These are phyloP conservation scores for Moxostoma hubbsi DNA, from an alignment of 2,797 vertebrate genomes.

Conservation along the genomic window DNA sequence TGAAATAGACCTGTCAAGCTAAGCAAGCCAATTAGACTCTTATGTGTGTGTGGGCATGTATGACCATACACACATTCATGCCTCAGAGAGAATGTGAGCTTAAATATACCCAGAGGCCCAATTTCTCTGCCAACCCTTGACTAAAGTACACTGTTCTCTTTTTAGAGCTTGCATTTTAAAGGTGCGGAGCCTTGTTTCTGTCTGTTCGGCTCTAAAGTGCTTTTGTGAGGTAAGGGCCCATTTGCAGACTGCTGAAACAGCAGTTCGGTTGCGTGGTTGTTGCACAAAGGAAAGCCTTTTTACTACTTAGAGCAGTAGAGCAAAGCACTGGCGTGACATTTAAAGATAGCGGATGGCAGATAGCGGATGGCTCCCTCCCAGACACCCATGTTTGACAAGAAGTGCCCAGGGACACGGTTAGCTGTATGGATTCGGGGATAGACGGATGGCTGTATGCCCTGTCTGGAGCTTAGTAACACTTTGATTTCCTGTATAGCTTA, in stretches of 20 bases:
- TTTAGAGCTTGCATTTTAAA: slow-evolving; percentile 50
- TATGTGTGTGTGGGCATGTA: slow-evolving; percentile 22
- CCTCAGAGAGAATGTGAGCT: slow-evolving; percentile 22
- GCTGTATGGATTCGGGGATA: slow-evolving; percentile 43
- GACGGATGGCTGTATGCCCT: slow-evolving; percentile 23
- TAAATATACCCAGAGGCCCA: slow-evolving; percentile 52
- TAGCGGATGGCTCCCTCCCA: slow-evolving; percentile 48
- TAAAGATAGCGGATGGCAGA: slow-evolving; percentile 52
- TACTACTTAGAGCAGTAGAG: slow-evolving; percentile 65
- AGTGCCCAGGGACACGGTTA: slow-evolving; percentile 45
- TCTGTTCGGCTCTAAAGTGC: slow-evolving; percentile 65
- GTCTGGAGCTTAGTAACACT: slow-evolving; percentile 20
- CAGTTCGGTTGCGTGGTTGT: slow-evolving; percentile 67
- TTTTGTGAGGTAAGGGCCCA: slow-evolving; percentile 71
- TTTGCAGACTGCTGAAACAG: slow-evolving; percentile 77
- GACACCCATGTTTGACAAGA: slow-evolving; percentile 49
- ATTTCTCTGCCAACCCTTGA: slow-evolving; percentile 44
- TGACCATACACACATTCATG: slow-evolving; percentile 10
- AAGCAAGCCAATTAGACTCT: slow-evolving; percentile 24
- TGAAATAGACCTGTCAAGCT: slow-evolving; percentile 35
- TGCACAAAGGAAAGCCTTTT: slow-evolving; percentile 72
- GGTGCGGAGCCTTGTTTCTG: slow-evolving; percentile 49
- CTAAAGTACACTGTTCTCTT: slow-evolving; percentile 52
- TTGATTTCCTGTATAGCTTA: not conserved
- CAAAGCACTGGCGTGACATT: slow-evolving; percentile 56